A percentile compares a stretch with the other conserved stretches of the same genome.
These are phyloP conservation scores for Dryococelus australis DNA, from an alignment of 2,888 invertebrate species.

Conservation along the genomic window DNA sequence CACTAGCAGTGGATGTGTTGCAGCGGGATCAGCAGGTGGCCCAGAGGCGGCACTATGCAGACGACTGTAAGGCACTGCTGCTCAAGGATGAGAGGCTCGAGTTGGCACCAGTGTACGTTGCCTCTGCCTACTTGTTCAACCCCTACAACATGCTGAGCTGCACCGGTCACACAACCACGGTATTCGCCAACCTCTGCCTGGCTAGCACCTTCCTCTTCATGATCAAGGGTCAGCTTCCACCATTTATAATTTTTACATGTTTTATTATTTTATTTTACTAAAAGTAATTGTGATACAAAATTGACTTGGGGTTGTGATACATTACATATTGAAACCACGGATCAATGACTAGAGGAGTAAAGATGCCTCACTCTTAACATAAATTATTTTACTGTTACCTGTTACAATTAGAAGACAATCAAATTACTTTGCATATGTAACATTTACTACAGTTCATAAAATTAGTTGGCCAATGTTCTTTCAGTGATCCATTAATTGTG, in stretches of 20 bases:
- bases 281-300: no score
- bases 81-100: slow-evolving; percentile 65
- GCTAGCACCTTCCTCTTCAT: slow-evolving; percentile 76
- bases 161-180: slow-evolving; percentile 88
- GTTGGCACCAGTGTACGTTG: slow-evolving; percentile 73
- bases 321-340: no score
- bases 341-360: no score
- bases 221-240: slow-evolving; percentile 61
- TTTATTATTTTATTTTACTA: no score
- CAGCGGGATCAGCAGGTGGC: slow-evolving; percentile 64
- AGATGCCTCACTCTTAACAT: no score
- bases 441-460: no score
- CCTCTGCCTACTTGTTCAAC: slow-evolving; percentile 84
- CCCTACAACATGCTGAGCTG: slow-evolving; percentile 89
- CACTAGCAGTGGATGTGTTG: slow-evolving; percentile 45
- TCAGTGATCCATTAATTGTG: no score
- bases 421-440: no score
- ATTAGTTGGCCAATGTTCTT: no score
- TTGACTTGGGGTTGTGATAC: no score
- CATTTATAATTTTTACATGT: not conserved
- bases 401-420: no score
- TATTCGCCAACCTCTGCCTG: slow-evolving; percentile 85
- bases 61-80: slow-evolving; percentile 65
- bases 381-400: no score
- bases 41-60: slow-evolving; percentile 63